These are phyloP conservation scores for Perccottus glenii DNA, from an alignment of 2,113 vertebrate species.

Conservation along the genomic window DNA sequence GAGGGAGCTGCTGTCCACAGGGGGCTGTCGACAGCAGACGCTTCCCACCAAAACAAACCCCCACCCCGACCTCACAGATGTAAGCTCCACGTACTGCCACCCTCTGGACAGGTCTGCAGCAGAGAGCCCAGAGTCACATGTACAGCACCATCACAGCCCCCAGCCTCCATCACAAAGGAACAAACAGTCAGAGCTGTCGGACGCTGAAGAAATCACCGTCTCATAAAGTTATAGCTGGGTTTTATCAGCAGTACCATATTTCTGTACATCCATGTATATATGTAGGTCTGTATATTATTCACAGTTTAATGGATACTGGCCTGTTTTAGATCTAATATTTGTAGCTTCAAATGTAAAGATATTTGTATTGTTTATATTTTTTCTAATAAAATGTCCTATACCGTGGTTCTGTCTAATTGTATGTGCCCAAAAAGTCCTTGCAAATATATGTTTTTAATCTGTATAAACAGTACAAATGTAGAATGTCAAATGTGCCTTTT, in stretches of 20 bases:
- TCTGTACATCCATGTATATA: conserved; percentile 56
- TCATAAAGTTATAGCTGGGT: conserved; percentile 77
- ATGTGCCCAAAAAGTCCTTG: too few species aligned
- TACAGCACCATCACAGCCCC: conserved; percentile 4
- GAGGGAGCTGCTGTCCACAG: conserved; percentile 93
- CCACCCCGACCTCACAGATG: conserved; percentile 95
- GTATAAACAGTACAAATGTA: too few species aligned
- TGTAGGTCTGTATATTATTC: conserved; percentile 21
- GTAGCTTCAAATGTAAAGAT: conserved; percentile 35
- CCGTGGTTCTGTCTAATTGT: background rate
- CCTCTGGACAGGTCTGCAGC: conserved; percentile 70
- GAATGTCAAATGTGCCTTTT: too few species aligned
- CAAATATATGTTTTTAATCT: too few species aligned
- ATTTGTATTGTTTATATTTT: conserved; percentile 60
- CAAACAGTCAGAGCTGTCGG: conserved; percentile 90
- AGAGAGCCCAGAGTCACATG: conserved; percentile 67
- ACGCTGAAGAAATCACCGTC: conserved; percentile 92
- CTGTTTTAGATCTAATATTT: conserved; percentile 37
- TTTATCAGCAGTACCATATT: conserved; percentile 25
- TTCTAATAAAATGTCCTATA: conserved; percentile 42
- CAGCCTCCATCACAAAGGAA: conserved; percentile 82
- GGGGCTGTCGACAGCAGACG: conserved; percentile 95
- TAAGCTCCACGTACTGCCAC: conserved; percentile 81
- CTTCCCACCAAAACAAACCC: conserved; percentile 97
- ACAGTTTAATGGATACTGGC: conserved; percentile 18